phyloP scores from a whole-genome alignment of 1,140 invertebrate genomes.

The Eurosta solidaginis region DNA sequence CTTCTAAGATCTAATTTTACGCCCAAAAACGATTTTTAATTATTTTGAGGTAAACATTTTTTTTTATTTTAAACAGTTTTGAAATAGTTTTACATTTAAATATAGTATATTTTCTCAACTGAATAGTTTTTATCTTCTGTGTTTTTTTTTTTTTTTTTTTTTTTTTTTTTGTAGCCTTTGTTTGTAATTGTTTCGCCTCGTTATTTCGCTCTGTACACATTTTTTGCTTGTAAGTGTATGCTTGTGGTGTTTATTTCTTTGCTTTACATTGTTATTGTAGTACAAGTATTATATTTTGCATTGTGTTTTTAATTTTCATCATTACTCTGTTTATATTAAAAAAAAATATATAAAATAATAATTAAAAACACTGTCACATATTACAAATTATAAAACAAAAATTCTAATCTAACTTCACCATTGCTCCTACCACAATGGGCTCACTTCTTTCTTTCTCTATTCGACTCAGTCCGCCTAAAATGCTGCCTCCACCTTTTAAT shows the following conservation, averaged over 20 bases:
- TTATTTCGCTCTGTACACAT: no score
- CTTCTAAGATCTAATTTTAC: background rate
- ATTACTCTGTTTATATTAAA: background rate
- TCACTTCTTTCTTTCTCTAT: background rate
- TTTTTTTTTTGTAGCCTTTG: no score
- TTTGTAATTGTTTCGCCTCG: no score
- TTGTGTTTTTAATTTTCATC: background rate
- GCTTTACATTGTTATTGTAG: no score
- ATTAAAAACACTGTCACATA: conserved; percentile 5
- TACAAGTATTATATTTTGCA: background rate
- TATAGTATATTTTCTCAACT: no score
- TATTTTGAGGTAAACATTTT: background rate
- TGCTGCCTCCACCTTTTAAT: conserved; percentile 40
- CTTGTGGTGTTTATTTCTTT: no score
- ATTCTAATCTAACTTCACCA: background rate
- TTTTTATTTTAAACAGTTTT: background rate
- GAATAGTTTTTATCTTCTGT: no score
- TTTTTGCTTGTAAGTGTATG: no score
- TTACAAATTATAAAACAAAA: conserved; percentile 22
- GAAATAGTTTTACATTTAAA: no score
- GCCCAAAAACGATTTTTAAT: background rate
- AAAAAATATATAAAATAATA: no score
- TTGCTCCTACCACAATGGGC: background rate
- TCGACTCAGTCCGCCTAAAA: background rate
- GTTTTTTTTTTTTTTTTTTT: no score